Evolutionary conservation across 92 coral and sea anemone species (phyloP).

Genomic region (Epizoanthus stellaris): DNA sequence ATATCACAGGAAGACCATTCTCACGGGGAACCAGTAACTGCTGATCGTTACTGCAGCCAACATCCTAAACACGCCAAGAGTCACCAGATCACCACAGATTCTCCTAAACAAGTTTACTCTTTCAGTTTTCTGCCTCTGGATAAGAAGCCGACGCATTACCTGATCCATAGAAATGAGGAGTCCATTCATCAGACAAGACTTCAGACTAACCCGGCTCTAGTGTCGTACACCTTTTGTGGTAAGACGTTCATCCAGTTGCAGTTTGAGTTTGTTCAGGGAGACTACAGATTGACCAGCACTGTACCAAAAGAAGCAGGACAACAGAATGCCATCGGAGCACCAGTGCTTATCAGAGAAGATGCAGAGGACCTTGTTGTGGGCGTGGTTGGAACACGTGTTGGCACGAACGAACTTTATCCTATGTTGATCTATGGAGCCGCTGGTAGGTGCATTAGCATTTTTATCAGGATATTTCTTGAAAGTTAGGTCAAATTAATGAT

Average conservation of each 20-base stretch:
- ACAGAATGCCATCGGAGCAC: neutral
- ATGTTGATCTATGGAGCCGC: neutral
- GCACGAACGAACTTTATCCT: neutral
- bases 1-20: neutral
- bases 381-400: neutral
- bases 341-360: neutral
- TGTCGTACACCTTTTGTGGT: neutral
- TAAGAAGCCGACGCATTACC: neutral
- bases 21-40: neutral
- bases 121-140: neutral
- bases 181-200: neutral
- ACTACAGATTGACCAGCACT: neutral
- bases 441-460: neutral
- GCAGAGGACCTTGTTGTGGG: conserved; percentile 1
- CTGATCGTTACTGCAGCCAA: neutral
- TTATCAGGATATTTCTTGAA: neutral
- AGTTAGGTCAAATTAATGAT: too few relatives aligned
- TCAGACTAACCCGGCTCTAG: neutral
- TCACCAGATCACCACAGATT: neutral
- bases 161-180: neutral
- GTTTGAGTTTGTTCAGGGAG: neutral
- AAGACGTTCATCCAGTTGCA: neutral
- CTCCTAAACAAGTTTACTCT: neutral
- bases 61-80: neutral
- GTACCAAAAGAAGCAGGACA: neutral